phyloP scores from a whole-genome alignment of 2,113 vertebrate species.

The Trogon surrucura region DNA sequence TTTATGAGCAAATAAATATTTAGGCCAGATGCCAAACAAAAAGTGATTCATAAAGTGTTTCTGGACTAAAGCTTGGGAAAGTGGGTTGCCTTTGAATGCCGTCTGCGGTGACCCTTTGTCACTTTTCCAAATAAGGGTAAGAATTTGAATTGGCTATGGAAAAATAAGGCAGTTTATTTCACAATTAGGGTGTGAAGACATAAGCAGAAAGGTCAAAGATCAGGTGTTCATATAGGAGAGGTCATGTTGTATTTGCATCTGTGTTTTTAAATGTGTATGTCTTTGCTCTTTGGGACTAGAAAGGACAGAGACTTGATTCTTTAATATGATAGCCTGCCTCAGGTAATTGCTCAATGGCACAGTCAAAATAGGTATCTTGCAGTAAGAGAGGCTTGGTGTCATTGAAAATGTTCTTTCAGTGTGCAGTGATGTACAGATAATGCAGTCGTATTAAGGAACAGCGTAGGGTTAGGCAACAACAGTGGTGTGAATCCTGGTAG shows the following conservation, averaged over 20 bases:
- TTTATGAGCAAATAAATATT: background rate
- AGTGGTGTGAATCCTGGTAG: background rate
- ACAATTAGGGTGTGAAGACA: background rate
- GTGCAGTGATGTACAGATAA: background rate
- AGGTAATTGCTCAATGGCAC: conserved; percentile 21
- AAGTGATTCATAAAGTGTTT: background rate
- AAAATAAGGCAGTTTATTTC: background rate
- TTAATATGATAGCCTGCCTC: background rate
- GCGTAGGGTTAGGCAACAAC: background rate
- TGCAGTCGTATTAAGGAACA: background rate
- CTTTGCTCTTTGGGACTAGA: background rate
- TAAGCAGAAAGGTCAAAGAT: background rate
- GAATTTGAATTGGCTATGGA: background rate
- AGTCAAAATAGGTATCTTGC: background rate
- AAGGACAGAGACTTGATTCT: background rate
- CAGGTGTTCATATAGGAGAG: background rate
- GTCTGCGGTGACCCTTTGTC: background rate
- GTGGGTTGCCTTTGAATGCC: background rate
- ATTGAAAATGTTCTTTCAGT: background rate
- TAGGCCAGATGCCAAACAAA: background rate
- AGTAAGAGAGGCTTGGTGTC: background rate
- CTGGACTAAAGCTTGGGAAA: background rate
- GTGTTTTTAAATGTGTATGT: background rate
- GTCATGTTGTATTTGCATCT: background rate
- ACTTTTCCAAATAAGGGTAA: background rate